phyloP scores from a whole-genome alignment of 2,113 vertebrate genomes.

The Sapayoa aenigma region DNA sequence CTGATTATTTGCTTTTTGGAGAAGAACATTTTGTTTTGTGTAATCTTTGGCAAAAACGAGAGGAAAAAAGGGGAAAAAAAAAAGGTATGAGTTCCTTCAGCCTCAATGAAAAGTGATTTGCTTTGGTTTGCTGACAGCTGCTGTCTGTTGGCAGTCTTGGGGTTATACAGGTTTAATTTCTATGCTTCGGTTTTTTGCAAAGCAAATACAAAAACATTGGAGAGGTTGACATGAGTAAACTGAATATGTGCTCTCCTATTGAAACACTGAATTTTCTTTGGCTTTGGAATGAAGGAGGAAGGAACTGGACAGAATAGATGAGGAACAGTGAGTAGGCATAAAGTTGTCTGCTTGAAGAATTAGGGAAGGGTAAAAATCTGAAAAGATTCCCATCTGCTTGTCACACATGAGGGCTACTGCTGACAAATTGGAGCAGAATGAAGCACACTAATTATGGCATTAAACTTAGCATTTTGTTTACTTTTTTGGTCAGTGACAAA shows the following conservation, averaged over 20 bases:
- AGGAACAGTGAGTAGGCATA: background rate
- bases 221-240: background rate
- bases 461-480: background rate
- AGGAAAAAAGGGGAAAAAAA: background rate
- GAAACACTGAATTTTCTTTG: background rate
- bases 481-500: background rate
- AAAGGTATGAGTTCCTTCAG: background rate
- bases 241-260: background rate
- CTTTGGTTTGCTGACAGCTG: conserved; percentile 1
- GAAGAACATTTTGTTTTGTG: background rate
- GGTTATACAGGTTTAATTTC: background rate
- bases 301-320: background rate
- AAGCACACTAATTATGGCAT: background rate
- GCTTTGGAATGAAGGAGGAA: background rate
- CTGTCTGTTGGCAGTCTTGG: background rate
- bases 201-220: background rate
- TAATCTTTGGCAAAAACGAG: background rate
- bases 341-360: background rate
- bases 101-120: background rate
- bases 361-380: background rate
- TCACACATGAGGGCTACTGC: background rate
- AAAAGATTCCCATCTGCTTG: background rate
- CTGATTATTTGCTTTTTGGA: background rate
- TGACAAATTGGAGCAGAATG: background rate
- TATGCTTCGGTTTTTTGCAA: background rate